Percentiles rank a stretch among this genome's conserved stretches.
Conservation (phyloP, 2,113 vertebrate species). For the Merops nubicus region DNA sequence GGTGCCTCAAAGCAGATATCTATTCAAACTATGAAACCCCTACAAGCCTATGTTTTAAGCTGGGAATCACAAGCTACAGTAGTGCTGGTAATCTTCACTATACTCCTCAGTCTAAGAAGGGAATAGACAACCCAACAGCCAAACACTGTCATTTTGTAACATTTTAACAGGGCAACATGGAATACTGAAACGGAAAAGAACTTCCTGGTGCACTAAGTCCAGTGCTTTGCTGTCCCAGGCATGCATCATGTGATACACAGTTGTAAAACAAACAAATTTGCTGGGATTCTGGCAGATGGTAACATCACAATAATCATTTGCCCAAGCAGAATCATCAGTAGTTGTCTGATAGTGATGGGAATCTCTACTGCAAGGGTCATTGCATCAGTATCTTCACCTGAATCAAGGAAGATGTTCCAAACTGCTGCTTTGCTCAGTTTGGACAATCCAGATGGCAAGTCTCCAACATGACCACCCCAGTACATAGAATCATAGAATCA, state of each 20-base stretch:
- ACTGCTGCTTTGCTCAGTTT: neutral
- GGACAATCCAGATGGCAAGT: neutral
- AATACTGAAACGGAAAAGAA: neutral
- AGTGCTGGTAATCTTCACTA: neutral
- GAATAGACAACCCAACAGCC: neutral
- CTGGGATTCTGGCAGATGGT: neutral
- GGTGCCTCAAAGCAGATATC: neutral
- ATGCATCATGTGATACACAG: neutral
- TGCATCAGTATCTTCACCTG: neutral
- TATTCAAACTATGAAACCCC: neutral
- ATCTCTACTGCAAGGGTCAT: neutral
- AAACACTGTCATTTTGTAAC: rapidly evolving
- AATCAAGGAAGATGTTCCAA: neutral
- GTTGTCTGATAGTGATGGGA: neutral
- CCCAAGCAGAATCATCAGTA: neutral
- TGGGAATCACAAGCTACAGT: neutral
- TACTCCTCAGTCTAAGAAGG: rapidly evolving
- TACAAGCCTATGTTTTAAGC: neutral
- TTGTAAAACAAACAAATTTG: rapidly evolving
- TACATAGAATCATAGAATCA: no score
- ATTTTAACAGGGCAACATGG: neutral
- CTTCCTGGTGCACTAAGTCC: neutral
- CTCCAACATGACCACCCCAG: neutral
- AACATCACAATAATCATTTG: neutral
- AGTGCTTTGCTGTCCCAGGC: neutral